phyloP scores from a whole-genome alignment of 2,888 invertebrate genomes.

The Notodonta dromedarius region DNA sequence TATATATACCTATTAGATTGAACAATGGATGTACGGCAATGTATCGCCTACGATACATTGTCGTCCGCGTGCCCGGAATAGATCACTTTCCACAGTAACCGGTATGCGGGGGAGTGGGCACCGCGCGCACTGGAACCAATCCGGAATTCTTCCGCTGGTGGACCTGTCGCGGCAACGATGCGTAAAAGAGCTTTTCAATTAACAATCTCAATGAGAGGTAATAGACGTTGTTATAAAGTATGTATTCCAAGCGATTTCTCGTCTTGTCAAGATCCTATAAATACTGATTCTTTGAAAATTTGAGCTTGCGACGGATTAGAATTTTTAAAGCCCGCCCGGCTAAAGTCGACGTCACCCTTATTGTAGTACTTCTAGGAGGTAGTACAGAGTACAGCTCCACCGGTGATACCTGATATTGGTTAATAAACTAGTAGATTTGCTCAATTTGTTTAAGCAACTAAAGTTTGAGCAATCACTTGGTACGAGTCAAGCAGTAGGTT shows the following conservation, averaged over 20 bases:
- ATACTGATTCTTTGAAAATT: background rate
- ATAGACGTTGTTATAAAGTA: background rate
- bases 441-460: too few relatives aligned
- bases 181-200: slow-evolving; percentile 5
- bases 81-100: slow-evolving; percentile 55
- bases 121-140: slow-evolving; percentile 24
- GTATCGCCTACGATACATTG: slow-evolving; percentile 55
- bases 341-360: too few relatives aligned
- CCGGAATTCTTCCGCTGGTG: slow-evolving; percentile 14
- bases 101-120: slow-evolving; percentile 26
- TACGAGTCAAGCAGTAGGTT: too few relatives aligned
- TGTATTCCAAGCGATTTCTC: background rate
- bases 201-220: background rate
- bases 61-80: slow-evolving; percentile 42
- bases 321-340: too few relatives aligned
- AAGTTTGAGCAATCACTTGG: too few relatives aligned
- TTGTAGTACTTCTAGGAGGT: too few relatives aligned
- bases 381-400: too few relatives aligned
- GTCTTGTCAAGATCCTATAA: background rate
- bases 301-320: too few relatives aligned
- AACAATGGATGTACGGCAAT: slow-evolving; percentile 28
- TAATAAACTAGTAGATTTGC: too few relatives aligned
- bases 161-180: background rate
- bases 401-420: too few relatives aligned
- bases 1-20: background rate